Base-by-base conservation (phyloP, 2,888 invertebrate genomes). In the Hirtodrosophila trivittata region DNA sequence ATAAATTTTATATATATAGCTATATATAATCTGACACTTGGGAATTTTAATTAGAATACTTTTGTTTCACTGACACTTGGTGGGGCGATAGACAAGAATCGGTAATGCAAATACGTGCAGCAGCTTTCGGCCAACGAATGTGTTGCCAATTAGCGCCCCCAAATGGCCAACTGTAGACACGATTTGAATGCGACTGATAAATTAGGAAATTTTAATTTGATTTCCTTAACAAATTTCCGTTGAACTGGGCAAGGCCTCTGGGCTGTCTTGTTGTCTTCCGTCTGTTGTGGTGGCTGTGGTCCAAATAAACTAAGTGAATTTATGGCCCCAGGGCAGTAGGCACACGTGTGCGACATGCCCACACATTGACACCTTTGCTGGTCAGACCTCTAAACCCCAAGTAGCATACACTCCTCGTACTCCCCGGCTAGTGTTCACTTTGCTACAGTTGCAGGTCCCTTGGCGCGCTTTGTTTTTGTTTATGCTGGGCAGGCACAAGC, bases 401-500 rank as follows among this genome's bases (percentile, higher is more conserved):
- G 39, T 9, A 25, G 28, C 25, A 32, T 3, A 32, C 5, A 28
- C 55, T 35, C 33, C 45, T 26, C 16, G 28, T 38, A 28, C 30
- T 42, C 26, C 28, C 26, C 55, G 43, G 38, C 62, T 46, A 46
- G 18, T 43, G 52, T 45, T 26, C 43, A 46, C 59, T 58, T 66
- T 45, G 56, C 25, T 57, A 63, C 76, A 82, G 65, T 76, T 72
- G 80, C 78, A 78, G 51, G 76, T 85, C 86, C 86, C 86, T 71
- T 46, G 80, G 62, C 80, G 83, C 68, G 54, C 54, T 85, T 76
- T 65, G 84, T 84, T 67, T 76, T 78, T 86, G 80, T 73, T 87
- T 83, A 87, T 83, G 83, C 75, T 85, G 76, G 83, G 68, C 77
- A 85, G 86, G 83, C 86, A 78, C 86, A 86, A 66, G 67, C 72